Base-by-base conservation (phyloP, 2,113 vertebrate genomes). In the Labeo rohita region DNA sequence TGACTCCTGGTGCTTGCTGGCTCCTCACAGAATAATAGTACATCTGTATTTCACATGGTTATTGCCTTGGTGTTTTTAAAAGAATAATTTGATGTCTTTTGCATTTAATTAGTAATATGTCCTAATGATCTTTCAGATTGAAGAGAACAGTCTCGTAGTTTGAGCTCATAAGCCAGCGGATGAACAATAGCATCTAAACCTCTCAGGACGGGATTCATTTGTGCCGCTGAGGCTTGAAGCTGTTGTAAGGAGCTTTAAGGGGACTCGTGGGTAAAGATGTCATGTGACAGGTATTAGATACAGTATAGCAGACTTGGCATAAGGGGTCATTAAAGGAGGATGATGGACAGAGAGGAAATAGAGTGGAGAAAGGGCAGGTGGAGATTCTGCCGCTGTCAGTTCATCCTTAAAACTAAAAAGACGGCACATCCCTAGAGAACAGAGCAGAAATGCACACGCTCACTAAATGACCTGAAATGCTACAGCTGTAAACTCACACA, bases 401-500 rank as follows among this genome's bases (percentile, higher is more conserved):
- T 36, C 80, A 52, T 23, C 13, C 80, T 50, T 68, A 34, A 75
- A 75, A 23, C 73, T 75, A 23, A 75, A 21, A 47, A 34, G 54
- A 65, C 21, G 0, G 2, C 45, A 68, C 15, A 16, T 52, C 61
- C n/a, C 16, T 28, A 70, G 45, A 83, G 34, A 8, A 8, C 36
- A 7, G n/a, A 2, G 34, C 6, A n/a, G 28, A 72, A 39, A 47
- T 34, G n/a, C 21, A 16, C 80, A 82, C 43, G 8, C 15, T 70
- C 36, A 70, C 66, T 39, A 70, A 43, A 70, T 70, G 61, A 39
- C 10, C 47, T 45, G 36, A 81, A 39, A 80, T 34, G 68, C 80
- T 59, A 82, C 50, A 86, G 52, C 43, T 70, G 23, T 34, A 54
- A 68, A 76, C 79, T n/a, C 79, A 65, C 66, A 74, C 78, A 45